Percentiles rank a stretch among this genome's conserved stretches.
These are phyloP conservation scores for Pteronura brasiliensis DNA, from an alignment of 2,113 vertebrate genomes.

Conservation along the genomic window DNA sequence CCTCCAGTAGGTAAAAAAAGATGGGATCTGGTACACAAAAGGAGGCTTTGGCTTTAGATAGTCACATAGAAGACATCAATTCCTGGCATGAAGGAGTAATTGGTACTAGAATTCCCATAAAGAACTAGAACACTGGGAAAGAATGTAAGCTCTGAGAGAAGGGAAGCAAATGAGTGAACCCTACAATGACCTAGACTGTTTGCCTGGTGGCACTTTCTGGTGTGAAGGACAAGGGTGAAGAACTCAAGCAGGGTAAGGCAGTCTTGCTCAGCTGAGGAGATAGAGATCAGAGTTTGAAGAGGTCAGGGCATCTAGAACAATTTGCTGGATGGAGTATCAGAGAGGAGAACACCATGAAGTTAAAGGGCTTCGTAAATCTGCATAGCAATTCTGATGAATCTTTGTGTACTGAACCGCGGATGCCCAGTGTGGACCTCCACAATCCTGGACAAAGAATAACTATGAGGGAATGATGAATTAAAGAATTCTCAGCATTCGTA, in stretches of 20 bases:
- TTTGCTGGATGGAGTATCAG: not conserved
- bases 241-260: not conserved
- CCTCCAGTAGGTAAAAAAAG: not conserved
- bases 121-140: not conserved
- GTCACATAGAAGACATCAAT: not conserved
- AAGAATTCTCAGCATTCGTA: not conserved
- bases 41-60: not conserved
- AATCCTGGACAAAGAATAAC: not conserved
- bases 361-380: not conserved
- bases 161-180: not conserved
- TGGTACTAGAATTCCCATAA: not conserved
- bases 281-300: not conserved
- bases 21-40: not conserved
- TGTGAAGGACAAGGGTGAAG: not conserved
- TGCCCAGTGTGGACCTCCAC: not conserved
- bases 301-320: not conserved
- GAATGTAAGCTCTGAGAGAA: not conserved
- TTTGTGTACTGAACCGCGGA: not conserved
- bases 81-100: not conserved
- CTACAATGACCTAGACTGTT: not conserved
- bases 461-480: not conserved
- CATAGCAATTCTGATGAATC: not conserved
- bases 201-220: not conserved
- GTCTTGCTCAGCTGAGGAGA: not conserved
- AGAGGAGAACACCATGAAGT: not conserved